Evolutionary conservation across 1,140 invertebrate species (phyloP).

Genomic region (Habropoda laboriosa): DNA sequence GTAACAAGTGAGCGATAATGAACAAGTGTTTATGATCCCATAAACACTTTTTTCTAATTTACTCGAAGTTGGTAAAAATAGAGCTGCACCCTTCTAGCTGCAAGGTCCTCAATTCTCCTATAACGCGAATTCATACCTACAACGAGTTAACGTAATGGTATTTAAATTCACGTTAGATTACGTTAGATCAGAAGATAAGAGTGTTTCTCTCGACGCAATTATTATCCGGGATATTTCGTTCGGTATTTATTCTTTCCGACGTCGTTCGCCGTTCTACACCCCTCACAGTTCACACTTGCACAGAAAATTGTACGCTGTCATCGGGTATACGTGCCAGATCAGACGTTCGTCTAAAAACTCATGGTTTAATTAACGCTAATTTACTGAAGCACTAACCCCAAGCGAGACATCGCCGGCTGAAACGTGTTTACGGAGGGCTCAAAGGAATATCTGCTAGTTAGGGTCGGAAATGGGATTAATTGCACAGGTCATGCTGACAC

Average conservation of each 20-base stretch:
- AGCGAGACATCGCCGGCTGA: conserved; percentile 38
- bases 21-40: too few relatives aligned
- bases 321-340: conserved; percentile 12
- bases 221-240: neutral
- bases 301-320: conserved; percentile 36
- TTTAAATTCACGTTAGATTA: too few relatives aligned
- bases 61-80: too few relatives aligned
- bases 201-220: too few relatives aligned
- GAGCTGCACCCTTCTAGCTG: too few relatives aligned
- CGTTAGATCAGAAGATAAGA: neutral
- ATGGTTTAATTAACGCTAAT: conserved; percentile 70
- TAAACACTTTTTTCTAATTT: too few relatives aligned
- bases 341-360: conserved; percentile 59
- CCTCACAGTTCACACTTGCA: neutral
- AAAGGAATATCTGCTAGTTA: conserved; percentile 47
- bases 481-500: conserved; percentile 49
- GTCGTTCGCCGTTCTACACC: neutral
- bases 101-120: too few relatives aligned
- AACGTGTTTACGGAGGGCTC: conserved; percentile 50
- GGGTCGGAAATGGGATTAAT: conserved; percentile 64
- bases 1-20: too few relatives aligned
- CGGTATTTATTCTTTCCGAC: neutral
- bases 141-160: too few relatives aligned
- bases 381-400: conserved; percentile 60
- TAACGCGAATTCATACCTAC: too few relatives aligned